These are phyloP conservation scores for Mantis religiosa DNA, from an alignment of 2,888 invertebrate genomes.

Conservation along the genomic window DNA sequence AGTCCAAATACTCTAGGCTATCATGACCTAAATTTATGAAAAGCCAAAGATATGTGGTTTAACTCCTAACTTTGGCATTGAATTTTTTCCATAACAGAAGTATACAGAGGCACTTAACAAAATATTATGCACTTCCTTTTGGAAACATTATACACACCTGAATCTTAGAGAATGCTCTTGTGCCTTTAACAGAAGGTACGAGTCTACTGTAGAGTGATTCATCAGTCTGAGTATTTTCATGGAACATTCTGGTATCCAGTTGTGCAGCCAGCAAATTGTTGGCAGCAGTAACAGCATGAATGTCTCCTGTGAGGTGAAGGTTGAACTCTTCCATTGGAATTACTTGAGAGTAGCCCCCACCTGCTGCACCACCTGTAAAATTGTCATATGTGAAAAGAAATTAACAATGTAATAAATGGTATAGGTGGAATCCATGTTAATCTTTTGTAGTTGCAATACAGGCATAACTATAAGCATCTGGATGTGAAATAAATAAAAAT, in stretches of 20 bases:
- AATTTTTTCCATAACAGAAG: too few relatives aligned
- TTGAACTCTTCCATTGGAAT: constrained; percentile 99
- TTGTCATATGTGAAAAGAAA: not conserved
- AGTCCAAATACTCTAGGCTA: too few relatives aligned
- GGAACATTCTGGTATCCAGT: constrained; percentile 93
- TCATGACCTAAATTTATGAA: too few relatives aligned
- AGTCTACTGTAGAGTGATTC: constrained; percentile 79
- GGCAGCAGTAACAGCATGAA: constrained; percentile 97
- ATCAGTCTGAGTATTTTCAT: constrained; percentile 90
- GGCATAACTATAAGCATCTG: too few relatives aligned
- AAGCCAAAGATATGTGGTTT: too few relatives aligned
- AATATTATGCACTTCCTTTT: constrained; percentile 31
- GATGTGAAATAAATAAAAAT: too few relatives aligned
- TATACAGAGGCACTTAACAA: not conserved
- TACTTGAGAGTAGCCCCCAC: constrained; percentile 93
- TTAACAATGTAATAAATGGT: too few relatives aligned
- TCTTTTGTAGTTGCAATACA: too few relatives aligned
- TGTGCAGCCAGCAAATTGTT: constrained; percentile 97
- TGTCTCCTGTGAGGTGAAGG: constrained; percentile 95
- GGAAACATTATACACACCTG: constrained; percentile 61
- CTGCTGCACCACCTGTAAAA: constrained; percentile 82
- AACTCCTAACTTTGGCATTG: not conserved
- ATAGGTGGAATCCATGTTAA: too few relatives aligned
- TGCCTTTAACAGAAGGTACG: constrained; percentile 79
- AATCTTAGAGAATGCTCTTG: constrained; percentile 77